Percentiles rank a stretch among this genome's conserved stretches.
Conservation (phyloP, 2,797 vertebrate species). For the Rhincodon typus region DNA sequence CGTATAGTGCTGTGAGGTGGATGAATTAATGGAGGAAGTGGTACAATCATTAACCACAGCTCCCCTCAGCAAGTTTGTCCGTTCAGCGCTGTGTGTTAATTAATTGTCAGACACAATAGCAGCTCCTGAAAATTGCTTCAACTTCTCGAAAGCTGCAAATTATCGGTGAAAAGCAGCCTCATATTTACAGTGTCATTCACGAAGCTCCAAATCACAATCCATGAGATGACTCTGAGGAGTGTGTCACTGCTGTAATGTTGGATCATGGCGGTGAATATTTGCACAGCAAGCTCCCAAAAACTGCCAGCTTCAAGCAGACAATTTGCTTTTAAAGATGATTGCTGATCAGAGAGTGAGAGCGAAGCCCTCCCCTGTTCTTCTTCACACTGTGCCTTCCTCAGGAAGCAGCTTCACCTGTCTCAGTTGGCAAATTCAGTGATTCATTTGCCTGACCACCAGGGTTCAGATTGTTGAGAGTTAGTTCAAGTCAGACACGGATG, state of each 20-base stretch:
- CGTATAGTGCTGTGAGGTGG: background rate
- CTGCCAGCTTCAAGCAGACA: background rate
- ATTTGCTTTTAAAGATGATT: background rate
- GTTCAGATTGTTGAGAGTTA: background rate
- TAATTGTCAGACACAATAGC: background rate
- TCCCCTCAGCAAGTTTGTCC: background rate
- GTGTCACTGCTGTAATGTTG: background rate
- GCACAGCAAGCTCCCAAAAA: background rate
- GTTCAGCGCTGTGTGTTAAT: background rate
- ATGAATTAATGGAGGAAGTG: slow-evolving; percentile 10
- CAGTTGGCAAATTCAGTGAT: background rate
- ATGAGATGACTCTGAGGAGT: background rate
- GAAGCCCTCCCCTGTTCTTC: background rate
- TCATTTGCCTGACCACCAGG: background rate
- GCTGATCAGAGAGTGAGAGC: background rate
- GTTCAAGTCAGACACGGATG: background rate
- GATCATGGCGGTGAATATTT: background rate
- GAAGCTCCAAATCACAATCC: background rate
- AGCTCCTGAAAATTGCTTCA: background rate
- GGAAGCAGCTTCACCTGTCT: background rate
- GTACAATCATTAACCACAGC: background rate
- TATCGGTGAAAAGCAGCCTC: background rate
- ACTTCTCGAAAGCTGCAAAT: background rate
- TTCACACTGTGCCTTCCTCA: background rate
- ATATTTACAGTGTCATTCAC: background rate